A percentile compares a stretch with the other conserved stretches of the same genome.
phyloP scores from a whole-genome alignment of 2,797 vertebrate species.

The Anabacerthia variegaticeps region DNA sequence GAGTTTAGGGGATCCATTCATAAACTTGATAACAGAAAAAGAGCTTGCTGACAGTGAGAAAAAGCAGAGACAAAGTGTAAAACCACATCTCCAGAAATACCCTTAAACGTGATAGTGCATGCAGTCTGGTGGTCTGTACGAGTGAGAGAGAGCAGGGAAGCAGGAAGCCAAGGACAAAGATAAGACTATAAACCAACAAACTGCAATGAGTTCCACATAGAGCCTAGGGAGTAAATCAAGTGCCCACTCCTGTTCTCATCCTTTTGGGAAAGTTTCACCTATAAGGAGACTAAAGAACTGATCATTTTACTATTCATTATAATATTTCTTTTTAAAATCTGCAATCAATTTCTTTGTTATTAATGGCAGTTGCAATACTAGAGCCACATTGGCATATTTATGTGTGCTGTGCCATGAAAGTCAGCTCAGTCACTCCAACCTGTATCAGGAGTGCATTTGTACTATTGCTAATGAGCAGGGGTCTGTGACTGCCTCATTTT shows the following conservation, averaged over 20 bases:
- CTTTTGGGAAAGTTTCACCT: not conserved
- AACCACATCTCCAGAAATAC: constrained; percentile 37
- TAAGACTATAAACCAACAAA: constrained; percentile 2
- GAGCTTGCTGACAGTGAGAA: not conserved
- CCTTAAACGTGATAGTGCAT: not conserved
- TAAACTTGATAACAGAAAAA: not conserved
- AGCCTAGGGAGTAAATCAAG: not conserved
- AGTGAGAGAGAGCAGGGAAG: constrained; percentile 23
- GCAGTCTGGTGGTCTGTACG: constrained; percentile 17
- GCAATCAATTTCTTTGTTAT: not conserved
- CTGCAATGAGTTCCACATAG: not conserved
- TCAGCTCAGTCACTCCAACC: not conserved
- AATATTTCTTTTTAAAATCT: not conserved
- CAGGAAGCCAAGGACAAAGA: constrained; percentile 24
- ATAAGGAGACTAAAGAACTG: not conserved
- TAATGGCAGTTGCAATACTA: not conserved
- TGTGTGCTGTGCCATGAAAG: not conserved
- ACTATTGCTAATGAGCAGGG: not conserved
- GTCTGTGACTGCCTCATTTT: not conserved
- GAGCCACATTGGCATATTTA: not conserved
- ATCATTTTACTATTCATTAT: not conserved
- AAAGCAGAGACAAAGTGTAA: constrained; percentile 14
- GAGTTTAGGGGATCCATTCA: not conserved
- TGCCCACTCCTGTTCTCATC: not conserved
- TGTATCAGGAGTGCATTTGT: not conserved